Evolutionary conservation across 2,797 vertebrate genomes (phyloP), one percentile per base, ranked within the genome.

Genomic region (Podargus strigoides): DNA sequence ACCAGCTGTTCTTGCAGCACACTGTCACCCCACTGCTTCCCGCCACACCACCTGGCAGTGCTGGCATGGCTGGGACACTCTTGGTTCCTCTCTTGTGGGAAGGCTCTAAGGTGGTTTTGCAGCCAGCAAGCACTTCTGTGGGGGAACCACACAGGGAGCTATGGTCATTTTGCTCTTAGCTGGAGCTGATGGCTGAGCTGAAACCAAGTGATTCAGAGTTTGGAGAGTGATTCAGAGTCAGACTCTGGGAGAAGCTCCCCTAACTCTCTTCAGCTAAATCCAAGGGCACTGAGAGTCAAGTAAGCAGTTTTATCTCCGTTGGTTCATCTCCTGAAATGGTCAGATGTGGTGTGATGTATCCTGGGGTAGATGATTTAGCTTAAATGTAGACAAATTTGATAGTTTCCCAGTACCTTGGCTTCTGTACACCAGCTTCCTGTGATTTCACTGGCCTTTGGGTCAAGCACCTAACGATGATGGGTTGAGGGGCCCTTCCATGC

Each of bases 171-270:
- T 75, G 21, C 34, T 70, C 26, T 46, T 60, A 74, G 76, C 34
- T 93, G 80, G 72, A 68, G 79, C 27, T 80, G 75, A 27, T 56
- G 53, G 42, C 64, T 46, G 37, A 84, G 66, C 62, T 78, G 83
- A 78, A 94, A 75, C 23, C 39, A 55, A 91, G 36, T 77, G 87
- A 89, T 77, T 95, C 93, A 84, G 74, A 64, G 66, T 75, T 13
- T 80, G 73, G 83, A 37, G 62, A 18, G 52, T 84, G 87, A 95
- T 85, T 93, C 85, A 90, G 90, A 77, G 58, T 90, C 91, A 87
- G 47, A 55, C 39, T 87, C 26, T 86, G 74, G 27, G 41, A 64
- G 34, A 68, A 81, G 53, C 50, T 96, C 66, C 58, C 34, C 41
- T 60, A 27, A 16, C 28, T 85, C 39, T 56, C 1, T 82, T 90